Base-by-base conservation (phyloP, 1,140 invertebrate species). In the Drosophila takahashii region DNA sequence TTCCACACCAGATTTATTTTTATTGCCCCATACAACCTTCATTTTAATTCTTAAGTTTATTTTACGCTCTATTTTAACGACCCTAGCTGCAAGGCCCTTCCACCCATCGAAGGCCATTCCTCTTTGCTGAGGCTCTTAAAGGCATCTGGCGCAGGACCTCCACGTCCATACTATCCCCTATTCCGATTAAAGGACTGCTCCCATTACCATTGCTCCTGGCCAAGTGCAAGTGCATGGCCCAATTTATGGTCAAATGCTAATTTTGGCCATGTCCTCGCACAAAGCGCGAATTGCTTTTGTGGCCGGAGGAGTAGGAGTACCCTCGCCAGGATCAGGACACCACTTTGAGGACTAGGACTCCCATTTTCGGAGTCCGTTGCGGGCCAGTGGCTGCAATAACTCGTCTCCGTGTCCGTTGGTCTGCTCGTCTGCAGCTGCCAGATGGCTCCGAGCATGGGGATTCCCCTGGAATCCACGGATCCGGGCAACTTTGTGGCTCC, bases 171-270 rank as follows among this genome's bases (percentile, higher is more conserved):
- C 16, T 36, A 11, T 48, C 36, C 37, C 37, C 0, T 27, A 3
- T n/a, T 4, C 3, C 9, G 47, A 27, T 27, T 41, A n/a, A 42
- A 32, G 45, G 36, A 47, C 58, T 65, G 64, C 29, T 36, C 36
- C 60, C 60, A 66, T 66, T 61, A 36, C 44, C 0, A 22, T 22
- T 22, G 37, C 52, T 47, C 32, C 54, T 75, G 53, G 60, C 53
- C 80, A 80, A 66, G 72, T 76, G 72, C 72, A 66, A 66, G 61
- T 67, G 53, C 67, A 61, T 73, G 78, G 42, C 39, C 79, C 83
- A 83, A 86, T 86, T 86, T 86, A 86, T 87, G 65, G 83, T 42
- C 65, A 71, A 78, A 81, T 86, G 60, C 77, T 87, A 83, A 87
- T 85, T 86, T 75, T 81, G 75, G 75, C 45, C 81, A 67, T 75